Evolutionary conservation across 2,113 vertebrate species (phyloP).

Genomic region (Rhipidura dahli): DNA sequence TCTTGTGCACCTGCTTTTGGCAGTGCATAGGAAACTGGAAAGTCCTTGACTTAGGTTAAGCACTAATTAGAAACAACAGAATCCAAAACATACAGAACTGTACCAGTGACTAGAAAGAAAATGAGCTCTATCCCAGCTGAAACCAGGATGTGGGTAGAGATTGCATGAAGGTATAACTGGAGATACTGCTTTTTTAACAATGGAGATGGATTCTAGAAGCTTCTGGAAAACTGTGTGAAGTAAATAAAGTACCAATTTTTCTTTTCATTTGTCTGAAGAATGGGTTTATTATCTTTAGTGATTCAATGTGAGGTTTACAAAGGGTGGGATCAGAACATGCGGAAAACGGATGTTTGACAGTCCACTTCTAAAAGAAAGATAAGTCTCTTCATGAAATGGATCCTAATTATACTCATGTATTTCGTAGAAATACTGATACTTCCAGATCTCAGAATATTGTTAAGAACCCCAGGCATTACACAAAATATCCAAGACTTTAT

Average conservation of each 20-base stretch:
- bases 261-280: not conserved
- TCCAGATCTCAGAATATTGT: not conserved
- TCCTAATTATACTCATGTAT: not conserved
- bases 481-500: not conserved
- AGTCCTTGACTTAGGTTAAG: not conserved
- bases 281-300: not conserved
- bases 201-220: not conserved
- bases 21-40: not conserved
- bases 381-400: not conserved
- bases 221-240: not conserved
- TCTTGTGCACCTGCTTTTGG: not conserved
- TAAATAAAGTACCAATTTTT: not conserved
- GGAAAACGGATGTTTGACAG: not conserved
- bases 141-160: not conserved
- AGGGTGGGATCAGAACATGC: not conserved
- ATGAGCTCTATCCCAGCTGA: not conserved
- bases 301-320: not conserved
- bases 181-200: not conserved
- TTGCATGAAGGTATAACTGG: not conserved
- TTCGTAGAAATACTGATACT: not conserved
- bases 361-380: not conserved
- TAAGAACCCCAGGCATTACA: not conserved
- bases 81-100: not conserved
- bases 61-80: not conserved
- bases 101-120: not conserved